Conservation (phyloP, 2,113 vertebrate species). For the Amazona vittata region DNA sequence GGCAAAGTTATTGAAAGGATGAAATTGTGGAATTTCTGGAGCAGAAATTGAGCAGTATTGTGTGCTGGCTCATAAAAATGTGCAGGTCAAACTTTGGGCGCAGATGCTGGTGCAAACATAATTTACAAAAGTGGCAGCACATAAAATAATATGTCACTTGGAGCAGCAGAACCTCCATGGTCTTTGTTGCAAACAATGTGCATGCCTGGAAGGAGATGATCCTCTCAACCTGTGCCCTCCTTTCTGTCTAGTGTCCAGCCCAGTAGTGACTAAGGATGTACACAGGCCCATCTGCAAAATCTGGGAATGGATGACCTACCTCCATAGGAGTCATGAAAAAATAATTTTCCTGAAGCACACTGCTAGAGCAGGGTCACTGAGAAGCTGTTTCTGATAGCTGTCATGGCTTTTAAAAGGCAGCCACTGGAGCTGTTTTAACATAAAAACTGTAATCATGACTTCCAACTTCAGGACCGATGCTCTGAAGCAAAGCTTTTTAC, state of each 20-base stretch:
- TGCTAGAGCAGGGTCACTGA: not conserved
- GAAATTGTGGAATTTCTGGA: not conserved
- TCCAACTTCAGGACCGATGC: not conserved
- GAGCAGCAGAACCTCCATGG: not conserved
- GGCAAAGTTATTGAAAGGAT: not conserved
- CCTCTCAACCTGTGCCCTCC: not conserved
- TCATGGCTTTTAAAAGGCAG: not conserved
- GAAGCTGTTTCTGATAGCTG: not conserved
- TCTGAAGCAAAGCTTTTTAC: not conserved
- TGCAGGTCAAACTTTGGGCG: not conserved
- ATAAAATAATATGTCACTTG: not conserved
- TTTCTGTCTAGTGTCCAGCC: not conserved
- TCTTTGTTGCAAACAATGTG: not conserved
- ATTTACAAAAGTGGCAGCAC: not conserved
- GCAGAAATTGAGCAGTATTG: not conserved
- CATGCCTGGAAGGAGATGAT: not conserved
- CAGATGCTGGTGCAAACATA: not conserved
- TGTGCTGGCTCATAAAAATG: not conserved
- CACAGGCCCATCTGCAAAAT: not conserved
- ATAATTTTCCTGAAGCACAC: not conserved
- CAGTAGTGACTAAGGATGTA: too few relatives aligned
- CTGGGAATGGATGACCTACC: not conserved
- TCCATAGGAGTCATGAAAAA: not conserved
- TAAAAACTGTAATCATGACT: not conserved
- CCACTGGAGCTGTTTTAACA: not conserved